Percentiles rank a stretch among this genome's conserved stretches.
phyloP scores from a whole-genome alignment of 2,113 vertebrate genomes.

The Chloroceryle aenea region DNA sequence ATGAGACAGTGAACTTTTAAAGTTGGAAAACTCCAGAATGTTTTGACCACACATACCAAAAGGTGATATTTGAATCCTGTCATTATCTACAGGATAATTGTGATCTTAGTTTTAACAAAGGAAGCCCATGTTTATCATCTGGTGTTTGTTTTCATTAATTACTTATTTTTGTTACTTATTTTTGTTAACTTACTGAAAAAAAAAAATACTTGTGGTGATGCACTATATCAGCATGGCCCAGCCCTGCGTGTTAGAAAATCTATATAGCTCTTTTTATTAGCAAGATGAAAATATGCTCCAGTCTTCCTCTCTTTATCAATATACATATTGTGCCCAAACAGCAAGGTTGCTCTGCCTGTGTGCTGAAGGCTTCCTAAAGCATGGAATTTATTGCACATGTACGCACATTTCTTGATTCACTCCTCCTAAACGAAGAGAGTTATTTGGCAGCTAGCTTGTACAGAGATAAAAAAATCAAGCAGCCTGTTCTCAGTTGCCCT shows the following conservation, averaged over 20 bases:
- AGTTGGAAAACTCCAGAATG: neutral
- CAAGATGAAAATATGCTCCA: neutral
- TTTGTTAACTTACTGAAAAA: neutral
- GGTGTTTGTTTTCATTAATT: neutral
- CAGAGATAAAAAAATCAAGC: neutral
- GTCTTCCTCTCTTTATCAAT: neutral
- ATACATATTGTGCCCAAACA: neutral
- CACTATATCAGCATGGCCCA: neutral
- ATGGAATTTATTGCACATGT: accelerated
- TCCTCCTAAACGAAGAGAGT: neutral
- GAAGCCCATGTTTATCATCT: neutral
- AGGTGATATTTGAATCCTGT: neutral
- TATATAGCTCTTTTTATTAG: neutral
- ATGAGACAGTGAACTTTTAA: neutral
- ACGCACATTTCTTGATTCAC: neutral
- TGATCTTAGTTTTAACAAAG: neutral
- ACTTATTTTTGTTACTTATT: neutral
- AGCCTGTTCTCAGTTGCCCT: neutral
- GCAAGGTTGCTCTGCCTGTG: neutral
- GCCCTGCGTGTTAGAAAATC: neutral
- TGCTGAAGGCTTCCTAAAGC: neutral
- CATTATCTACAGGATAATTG: neutral
- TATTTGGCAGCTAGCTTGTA: neutral
- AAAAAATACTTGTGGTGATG: neutral
- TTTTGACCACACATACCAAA: neutral